These are phyloP conservation scores for Gymnopithys bicolor DNA, from an alignment of 2,797 vertebrate species.

Conservation along the genomic window DNA sequence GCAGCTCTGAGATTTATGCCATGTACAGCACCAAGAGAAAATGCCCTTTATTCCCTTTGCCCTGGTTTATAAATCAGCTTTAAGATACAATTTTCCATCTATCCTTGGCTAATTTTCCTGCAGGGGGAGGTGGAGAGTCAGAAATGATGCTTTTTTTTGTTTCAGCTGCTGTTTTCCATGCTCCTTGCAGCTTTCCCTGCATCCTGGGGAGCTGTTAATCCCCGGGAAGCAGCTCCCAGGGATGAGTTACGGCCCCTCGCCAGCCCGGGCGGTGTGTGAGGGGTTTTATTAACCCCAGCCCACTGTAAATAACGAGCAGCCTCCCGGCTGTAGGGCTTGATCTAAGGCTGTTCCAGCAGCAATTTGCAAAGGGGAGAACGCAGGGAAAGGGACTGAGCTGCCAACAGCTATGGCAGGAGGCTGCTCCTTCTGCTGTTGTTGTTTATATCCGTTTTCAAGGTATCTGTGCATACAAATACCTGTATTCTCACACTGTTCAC, in stretches of 20 bases:
- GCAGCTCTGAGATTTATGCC: not conserved
- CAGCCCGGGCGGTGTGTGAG: not conserved
- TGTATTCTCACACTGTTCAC: not conserved
- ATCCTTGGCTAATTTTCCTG: constrained; percentile 45
- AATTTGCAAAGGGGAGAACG: not conserved
- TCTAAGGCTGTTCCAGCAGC: constrained; percentile 46
- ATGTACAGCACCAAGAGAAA: not conserved
- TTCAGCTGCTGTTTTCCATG: not conserved
- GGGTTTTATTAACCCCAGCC: constrained; percentile 62
- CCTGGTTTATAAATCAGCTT: not conserved
- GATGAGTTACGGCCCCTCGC: constrained; percentile 28
- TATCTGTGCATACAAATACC: not conserved
- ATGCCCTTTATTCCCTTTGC: not conserved
- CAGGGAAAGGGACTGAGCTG: not conserved
- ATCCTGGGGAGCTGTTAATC: not conserved
- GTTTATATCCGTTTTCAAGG: not conserved
- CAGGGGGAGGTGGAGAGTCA: constrained; percentile 67
- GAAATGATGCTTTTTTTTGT: constrained; percentile 3
- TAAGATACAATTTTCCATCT: not conserved
- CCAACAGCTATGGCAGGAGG: not conserved
- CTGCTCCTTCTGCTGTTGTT: not conserved
- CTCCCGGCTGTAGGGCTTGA: constrained; percentile 36
- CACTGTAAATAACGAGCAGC: constrained; percentile 44
- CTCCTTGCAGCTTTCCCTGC: not conserved
- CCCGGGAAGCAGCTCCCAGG: not conserved